Evolutionary conservation across 2,113 vertebrate species (phyloP).

Genomic region (Cepphus grylle): DNA sequence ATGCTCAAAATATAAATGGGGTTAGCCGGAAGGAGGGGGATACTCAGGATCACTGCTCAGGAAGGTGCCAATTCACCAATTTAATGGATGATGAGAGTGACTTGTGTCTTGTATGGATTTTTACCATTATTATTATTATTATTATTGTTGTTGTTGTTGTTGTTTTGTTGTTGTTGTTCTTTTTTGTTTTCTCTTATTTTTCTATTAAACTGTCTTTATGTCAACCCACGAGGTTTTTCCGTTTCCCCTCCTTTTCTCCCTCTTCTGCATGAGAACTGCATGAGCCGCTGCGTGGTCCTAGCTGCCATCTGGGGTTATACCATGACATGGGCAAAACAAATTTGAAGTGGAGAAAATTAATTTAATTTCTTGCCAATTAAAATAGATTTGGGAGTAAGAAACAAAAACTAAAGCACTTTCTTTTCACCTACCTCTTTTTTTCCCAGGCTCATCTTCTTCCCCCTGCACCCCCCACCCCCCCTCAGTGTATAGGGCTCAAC

Average conservation of each 20-base stretch:
- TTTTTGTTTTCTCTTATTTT: not conserved
- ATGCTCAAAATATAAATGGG: not conserved
- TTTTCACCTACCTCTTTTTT: not conserved
- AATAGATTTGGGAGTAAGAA: not conserved
- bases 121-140: not conserved
- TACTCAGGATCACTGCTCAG: no score
- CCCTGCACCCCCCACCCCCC: not conserved
- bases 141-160: not conserved
- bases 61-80: not conserved
- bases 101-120: not conserved
- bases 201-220: not conserved
- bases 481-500: not conserved
- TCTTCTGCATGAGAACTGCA: not conserved
- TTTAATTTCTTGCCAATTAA: not conserved
- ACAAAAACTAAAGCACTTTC: not conserved
- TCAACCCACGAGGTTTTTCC: not conserved
- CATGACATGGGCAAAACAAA: not conserved
- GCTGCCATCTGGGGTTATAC: not conserved
- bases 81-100: not conserved
- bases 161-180: not conserved
- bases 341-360: not conserved
- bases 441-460: not conserved
- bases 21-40: not conserved
- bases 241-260: not conserved
- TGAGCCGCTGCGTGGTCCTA: not conserved